Conservation (phyloP, 2,113 vertebrate species). For the Syngnathus typhle region DNA sequence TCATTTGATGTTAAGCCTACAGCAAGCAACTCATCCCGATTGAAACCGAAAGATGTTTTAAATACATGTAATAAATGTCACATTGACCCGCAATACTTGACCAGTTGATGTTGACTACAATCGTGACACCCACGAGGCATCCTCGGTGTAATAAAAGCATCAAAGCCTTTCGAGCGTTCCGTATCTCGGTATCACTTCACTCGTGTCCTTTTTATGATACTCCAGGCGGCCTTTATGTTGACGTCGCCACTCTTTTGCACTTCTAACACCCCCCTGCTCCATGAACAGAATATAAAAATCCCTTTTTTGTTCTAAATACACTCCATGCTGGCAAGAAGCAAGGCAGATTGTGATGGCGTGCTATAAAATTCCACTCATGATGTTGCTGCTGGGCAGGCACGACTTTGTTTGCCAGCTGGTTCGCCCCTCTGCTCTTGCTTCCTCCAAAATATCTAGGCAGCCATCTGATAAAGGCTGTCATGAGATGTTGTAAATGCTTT, state of each 20-base stretch:
- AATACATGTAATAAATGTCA: neutral
- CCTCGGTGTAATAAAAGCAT: constrained; percentile 27
- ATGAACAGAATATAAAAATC: neutral
- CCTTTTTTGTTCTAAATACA: neutral
- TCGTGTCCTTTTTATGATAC: constrained; percentile 17
- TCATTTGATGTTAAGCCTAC: constrained; percentile 53
- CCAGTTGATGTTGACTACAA: constrained; percentile 6
- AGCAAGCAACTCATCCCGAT: constrained; percentile 46
- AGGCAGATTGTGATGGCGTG: constrained; percentile 8
- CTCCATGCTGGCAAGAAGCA: constrained; percentile 7
- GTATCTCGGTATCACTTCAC: constrained; percentile 33
- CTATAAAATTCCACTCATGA: constrained; percentile 8
- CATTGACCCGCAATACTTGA: constrained; percentile 3
- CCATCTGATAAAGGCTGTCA: constrained; percentile 6
- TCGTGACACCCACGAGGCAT: constrained; percentile 15
- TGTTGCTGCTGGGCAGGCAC: constrained; percentile 7
- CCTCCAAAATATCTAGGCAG: constrained; percentile 4
- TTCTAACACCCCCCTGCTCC: neutral
- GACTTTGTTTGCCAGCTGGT: constrained; percentile 4
- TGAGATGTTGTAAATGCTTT: constrained; percentile 10
- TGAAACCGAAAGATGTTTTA: neutral
- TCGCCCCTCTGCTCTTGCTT: neutral
- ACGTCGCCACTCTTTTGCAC: constrained; percentile 22
- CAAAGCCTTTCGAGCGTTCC: constrained; percentile 3
- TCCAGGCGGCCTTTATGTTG: constrained; percentile 23